These are phyloP conservation scores for Tyrannus savana DNA, from an alignment of 2,113 vertebrate genomes.

Conservation along the genomic window DNA sequence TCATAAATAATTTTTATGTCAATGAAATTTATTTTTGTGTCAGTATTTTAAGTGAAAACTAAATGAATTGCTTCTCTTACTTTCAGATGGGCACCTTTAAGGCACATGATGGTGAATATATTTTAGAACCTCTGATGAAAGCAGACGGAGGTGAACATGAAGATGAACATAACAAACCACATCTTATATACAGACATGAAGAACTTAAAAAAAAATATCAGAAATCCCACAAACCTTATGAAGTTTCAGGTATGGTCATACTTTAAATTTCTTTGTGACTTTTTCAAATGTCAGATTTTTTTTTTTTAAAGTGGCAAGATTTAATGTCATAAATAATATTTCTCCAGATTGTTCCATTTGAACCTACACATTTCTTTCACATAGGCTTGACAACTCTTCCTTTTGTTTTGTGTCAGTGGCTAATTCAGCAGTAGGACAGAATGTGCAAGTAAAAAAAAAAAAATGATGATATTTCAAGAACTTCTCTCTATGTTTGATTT, in stretches of 20 bases:
- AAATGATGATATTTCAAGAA: neutral
- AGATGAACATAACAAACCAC: slow-evolving; percentile 91
- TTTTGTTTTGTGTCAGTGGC: neutral
- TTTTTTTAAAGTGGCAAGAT: neutral
- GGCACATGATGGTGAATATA: slow-evolving; percentile 89
- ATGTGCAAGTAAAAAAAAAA: neutral
- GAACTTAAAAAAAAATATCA: slow-evolving; percentile 61
- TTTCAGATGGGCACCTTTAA: slow-evolving; percentile 81
- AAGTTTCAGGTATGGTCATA: slow-evolving; percentile 84
- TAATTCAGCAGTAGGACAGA: neutral
- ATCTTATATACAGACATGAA: slow-evolving; percentile 90
- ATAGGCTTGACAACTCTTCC: neutral
- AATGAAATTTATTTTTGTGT: neutral
- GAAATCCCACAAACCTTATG: slow-evolving; percentile 75
- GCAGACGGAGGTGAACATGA: slow-evolving; percentile 82
- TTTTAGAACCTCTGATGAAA: slow-evolving; percentile 90
- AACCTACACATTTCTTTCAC: neutral
- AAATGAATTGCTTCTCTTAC: neutral
- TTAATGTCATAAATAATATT: neutral
- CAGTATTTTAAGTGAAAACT: neutral
- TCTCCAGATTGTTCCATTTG: neutral
- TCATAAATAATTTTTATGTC: neutral
- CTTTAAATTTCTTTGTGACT: neutral
- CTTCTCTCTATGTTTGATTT: neutral
- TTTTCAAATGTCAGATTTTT: neutral